A percentile compares a stretch with the other conserved stretches of the same genome.
These are phyloP conservation scores for Apodemia mormo DNA, from an alignment of 2,888 invertebrate species.

Conservation along the genomic window DNA sequence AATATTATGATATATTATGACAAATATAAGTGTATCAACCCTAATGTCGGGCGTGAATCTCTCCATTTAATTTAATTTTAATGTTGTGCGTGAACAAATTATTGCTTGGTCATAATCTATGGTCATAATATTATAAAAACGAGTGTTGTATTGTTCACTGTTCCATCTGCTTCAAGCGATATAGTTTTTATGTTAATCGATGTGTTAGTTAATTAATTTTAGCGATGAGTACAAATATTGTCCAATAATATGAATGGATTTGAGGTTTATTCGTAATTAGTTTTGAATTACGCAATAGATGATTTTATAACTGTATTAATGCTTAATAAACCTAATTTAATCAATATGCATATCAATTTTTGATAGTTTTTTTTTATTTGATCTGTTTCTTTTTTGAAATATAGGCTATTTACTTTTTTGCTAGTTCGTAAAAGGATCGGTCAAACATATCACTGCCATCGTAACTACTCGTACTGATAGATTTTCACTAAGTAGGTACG, in stretches of 20 bases:
- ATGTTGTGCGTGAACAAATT: slow-evolving; percentile 77
- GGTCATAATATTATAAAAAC: slow-evolving; percentile 46
- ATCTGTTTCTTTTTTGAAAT: too few relatives aligned
- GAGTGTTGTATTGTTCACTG: slow-evolving; percentile 63
- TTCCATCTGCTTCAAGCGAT: slow-evolving; percentile 58
- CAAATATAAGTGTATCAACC: slow-evolving; percentile 54
- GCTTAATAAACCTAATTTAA: too few relatives aligned
- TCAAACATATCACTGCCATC: too few relatives aligned
- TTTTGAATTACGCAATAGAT: slow-evolving; percentile 29
- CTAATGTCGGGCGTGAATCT: slow-evolving; percentile 54
- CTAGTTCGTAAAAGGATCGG: too few relatives aligned
- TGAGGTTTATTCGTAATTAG: slow-evolving; percentile 53
- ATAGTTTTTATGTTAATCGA: slow-evolving; percentile 60
- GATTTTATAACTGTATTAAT: too few relatives aligned
- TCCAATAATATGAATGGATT: slow-evolving; percentile 62
- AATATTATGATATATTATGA: slow-evolving; percentile 61
- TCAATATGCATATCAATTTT: too few relatives aligned
- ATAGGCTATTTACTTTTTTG: too few relatives aligned
- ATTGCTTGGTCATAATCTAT: slow-evolving; percentile 72
- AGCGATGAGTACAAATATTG: slow-evolving; percentile 54
- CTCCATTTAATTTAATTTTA: slow-evolving; percentile 72
- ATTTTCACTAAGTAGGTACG: too few relatives aligned
- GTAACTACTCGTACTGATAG: too few relatives aligned
- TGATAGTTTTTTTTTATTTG: too few relatives aligned
- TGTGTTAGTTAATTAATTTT: slow-evolving; percentile 71